Base-by-base conservation (phyloP, 2,888 invertebrate species). In the Polymixis lichenea region DNA sequence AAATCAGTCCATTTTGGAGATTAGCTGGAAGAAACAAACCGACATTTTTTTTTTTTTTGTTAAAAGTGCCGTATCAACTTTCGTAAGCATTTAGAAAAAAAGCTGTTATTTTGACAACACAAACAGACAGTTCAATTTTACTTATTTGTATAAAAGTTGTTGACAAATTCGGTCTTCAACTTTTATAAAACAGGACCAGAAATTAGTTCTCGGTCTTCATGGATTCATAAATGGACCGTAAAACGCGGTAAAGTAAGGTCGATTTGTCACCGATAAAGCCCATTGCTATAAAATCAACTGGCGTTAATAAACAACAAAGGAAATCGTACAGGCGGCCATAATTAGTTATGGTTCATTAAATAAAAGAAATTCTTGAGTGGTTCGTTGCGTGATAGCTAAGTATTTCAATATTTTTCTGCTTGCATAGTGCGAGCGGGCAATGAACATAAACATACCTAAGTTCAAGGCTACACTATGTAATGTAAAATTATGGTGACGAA, bases 241-340 rank as follows among this genome's bases (percentile, higher is more conserved):
- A 91, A 90, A 86, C 58, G 85, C 77, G 80, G 85, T 90, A 88
- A 91, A 89, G 58, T 82, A 72, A 72, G 75, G 84, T 87, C 86
- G 90, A 91, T 91, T 91, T 90, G 91, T 91, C 90, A 88, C 89
- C 88, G 85, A 88, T 89, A 88, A 88, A 87, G 81, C 75, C 74
- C 70, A 83, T 83, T 88, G 83, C 85, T 82, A 80, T 84, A 77
- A 81, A 86, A 86, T 88, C 75, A 82, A 86, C 74, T 70, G 70
- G 80, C 85, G 78, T 85, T 76, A 83, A 75, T 86, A 86, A 82
- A 80, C 78, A 81, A 85, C 85, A 89, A 85, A 86, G 80, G 75
- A 84, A 87, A 86, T 81, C 78, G 77, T 86, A 79, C 87, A 87
- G 65, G 68, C 67, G 78, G 73, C 64, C 67, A 80, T 84, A 82